phyloP scores from a whole-genome alignment of 2,888 invertebrate species.

The Perdita meconis region DNA sequence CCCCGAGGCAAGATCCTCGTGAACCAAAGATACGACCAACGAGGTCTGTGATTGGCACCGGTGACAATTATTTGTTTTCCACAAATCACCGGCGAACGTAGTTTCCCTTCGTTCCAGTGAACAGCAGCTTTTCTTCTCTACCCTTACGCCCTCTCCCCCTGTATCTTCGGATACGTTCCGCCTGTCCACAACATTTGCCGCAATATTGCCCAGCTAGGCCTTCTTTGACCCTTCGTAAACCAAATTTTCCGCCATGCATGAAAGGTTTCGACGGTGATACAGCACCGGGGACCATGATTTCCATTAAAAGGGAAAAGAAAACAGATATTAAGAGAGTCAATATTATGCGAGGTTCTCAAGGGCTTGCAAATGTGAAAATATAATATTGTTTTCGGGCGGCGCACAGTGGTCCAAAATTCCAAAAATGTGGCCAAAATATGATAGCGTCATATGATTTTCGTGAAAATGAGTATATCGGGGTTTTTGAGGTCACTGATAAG shows the following conservation, averaged over 20 bases:
- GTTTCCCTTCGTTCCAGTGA: slow-evolving; percentile 35
- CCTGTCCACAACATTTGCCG: slow-evolving; percentile 46
- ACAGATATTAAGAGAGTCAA: neutral
- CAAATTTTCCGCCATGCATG: slow-evolving; percentile 35
- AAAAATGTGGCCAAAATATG: no score
- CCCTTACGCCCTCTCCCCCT: neutral
- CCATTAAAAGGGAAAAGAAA: neutral
- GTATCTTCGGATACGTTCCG: neutral
- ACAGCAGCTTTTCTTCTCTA: slow-evolving; percentile 8
- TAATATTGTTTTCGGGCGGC: no score
- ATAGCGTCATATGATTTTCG: no score
- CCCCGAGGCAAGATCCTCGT: slow-evolving; percentile 30
- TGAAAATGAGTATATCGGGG: no score
- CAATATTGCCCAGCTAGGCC: slow-evolving; percentile 34
- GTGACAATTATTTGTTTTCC: slow-evolving; percentile 79
- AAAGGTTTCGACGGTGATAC: slow-evolving; percentile 24
- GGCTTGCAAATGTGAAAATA: no score
- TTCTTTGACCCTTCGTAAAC: slow-evolving; percentile 30
- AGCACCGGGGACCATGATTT: slow-evolving; percentile 4
- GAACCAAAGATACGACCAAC: slow-evolving; percentile 61
- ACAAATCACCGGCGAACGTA: slow-evolving; percentile 72
- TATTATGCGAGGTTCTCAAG: no score
- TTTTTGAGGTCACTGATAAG: no score
- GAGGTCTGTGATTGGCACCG: slow-evolving; percentile 75
- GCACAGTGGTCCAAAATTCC: no score